Evolutionary conservation across 2,888 invertebrate genomes (phyloP).

Genomic region (Axea sp.): DNA sequence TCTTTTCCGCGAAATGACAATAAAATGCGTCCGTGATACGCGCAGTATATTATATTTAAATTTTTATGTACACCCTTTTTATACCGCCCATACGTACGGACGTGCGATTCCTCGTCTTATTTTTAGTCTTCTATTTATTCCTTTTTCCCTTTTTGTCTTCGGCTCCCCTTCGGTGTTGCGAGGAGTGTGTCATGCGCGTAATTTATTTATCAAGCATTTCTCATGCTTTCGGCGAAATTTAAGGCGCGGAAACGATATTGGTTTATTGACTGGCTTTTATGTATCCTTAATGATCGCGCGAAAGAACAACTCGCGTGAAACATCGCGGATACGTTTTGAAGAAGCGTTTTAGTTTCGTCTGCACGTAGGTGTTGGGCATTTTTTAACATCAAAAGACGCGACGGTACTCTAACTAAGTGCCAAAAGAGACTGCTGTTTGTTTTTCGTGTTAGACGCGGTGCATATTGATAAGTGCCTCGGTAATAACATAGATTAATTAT

Average conservation of each 20-base stretch:
- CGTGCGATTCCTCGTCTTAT: slow-evolving; percentile 8
- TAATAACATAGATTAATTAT: too few species aligned
- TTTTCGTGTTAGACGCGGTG: too few species aligned
- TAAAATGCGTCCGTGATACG: slow-evolving; percentile 56
- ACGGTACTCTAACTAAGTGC: too few species aligned
- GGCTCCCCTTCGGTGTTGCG: neutral
- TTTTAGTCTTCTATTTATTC: neutral
- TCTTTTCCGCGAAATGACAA: slow-evolving; percentile 58
- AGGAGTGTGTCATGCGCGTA: slow-evolving; percentile 15
- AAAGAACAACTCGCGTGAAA: slow-evolving; percentile 1
- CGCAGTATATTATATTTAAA: slow-evolving; percentile 58
- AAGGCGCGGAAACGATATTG: slow-evolving; percentile 9
- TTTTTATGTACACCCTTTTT: slow-evolving; percentile 38
- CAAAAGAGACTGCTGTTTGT: too few species aligned
- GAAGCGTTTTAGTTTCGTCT: too few species aligned
- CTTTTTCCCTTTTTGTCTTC: slow-evolving; percentile 5
- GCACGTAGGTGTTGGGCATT: too few species aligned
- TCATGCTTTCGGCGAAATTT: slow-evolving; percentile 21
- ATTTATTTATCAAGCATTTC: slow-evolving; percentile 22
- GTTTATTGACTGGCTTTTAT: slow-evolving; percentile 34
- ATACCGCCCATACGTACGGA: slow-evolving; percentile 5
- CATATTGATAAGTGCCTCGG: too few species aligned
- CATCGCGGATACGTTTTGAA: slow-evolving; percentile 7
- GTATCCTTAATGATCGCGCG: slow-evolving; percentile 7
- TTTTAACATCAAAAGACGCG: too few species aligned